Base-by-base conservation (phyloP, 2,113 vertebrate species). In the Hucho hucho region DNA sequence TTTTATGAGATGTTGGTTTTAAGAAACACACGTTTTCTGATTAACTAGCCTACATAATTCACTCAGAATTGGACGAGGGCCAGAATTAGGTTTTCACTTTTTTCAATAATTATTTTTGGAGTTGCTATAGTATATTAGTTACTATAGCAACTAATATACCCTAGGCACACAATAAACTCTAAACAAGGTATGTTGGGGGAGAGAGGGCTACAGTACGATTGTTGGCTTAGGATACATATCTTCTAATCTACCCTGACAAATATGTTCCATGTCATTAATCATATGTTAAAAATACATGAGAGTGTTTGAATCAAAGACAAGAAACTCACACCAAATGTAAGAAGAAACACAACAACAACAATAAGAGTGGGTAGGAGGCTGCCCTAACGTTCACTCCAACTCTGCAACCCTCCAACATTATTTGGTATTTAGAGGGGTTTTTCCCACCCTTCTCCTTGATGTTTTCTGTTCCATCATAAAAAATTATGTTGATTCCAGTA, bases 271-370 rank as follows among this genome's bases (percentile, higher is more conserved):
- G 68, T 28, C 68, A 71, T 65, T 71, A 70, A 76, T 65, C 61
- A 71, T 56, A 64, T 46, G 75, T 49, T 49, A 70, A 76, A 70
- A 76, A 70, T 53, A 70, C 22, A 63, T 58, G 69, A 43, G 68
- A 56, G n/a, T 32, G 75, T 65, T 47, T 63, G 56, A 76, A 71
- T 70, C 59, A 76, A 76, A 76, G 75, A 59, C 18, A 59, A n/a
- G 58, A 67, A 49, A 70, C 63, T 24, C 69, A 16, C 11, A 56
- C 16, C 47, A 7, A 28, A 65, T 28, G 70, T 20, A 28, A 28
- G 46, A 22, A 37, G 22, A 77, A 37, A 47, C 20, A 43, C 43
- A 49, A 70, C 13, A 49, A 25, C 49, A 49, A 26, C 32, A 73
- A 72, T 26, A 26, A 26, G 49, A 56, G 26, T 4, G 56, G 64